phyloP scores from a whole-genome alignment of 2,888 invertebrate genomes.

The Eucriotettix oculatus region DNA sequence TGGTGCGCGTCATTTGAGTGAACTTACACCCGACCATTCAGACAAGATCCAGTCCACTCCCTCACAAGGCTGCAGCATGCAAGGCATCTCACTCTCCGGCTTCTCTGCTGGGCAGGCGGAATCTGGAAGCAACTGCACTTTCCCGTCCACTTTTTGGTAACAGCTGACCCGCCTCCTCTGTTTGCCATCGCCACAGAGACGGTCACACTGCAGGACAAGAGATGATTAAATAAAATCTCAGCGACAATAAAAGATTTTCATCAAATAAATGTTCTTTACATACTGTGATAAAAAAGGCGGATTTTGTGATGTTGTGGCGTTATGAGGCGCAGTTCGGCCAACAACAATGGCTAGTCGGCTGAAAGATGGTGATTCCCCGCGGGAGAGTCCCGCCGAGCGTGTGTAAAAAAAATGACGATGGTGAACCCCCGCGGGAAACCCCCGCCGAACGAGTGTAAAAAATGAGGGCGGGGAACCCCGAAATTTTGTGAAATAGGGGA shows the following conservation, averaged over 20 bases:
- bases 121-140: conserved; percentile 46
- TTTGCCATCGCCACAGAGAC: conserved; percentile 78
- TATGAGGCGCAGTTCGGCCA: too few species aligned
- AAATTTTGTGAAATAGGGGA: too few species aligned
- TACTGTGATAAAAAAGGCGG: background rate
- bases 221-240: conserved; percentile 3
- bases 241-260: background rate
- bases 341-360: too few species aligned
- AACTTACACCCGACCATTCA: conserved; percentile 72
- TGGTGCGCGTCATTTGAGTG: background rate
- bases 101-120: conserved; percentile 44
- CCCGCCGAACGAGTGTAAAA: too few species aligned
- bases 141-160: conserved; percentile 42
- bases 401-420: too few species aligned
- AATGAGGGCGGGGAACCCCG: too few species aligned
- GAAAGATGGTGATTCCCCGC: too few species aligned
- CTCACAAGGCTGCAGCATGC: conserved; percentile 67
- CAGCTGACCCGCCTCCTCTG: conserved; percentile 69
- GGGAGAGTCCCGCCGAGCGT: too few species aligned
- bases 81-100: conserved; percentile 51
- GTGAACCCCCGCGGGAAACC: too few species aligned
- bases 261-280: background rate
- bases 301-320: too few species aligned
- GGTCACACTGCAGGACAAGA: conserved; percentile 49
- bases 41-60: conserved; percentile 83